Evolutionary conservation across 1,140 invertebrate species (phyloP).

Genomic region (Bombus waltoni): DNA sequence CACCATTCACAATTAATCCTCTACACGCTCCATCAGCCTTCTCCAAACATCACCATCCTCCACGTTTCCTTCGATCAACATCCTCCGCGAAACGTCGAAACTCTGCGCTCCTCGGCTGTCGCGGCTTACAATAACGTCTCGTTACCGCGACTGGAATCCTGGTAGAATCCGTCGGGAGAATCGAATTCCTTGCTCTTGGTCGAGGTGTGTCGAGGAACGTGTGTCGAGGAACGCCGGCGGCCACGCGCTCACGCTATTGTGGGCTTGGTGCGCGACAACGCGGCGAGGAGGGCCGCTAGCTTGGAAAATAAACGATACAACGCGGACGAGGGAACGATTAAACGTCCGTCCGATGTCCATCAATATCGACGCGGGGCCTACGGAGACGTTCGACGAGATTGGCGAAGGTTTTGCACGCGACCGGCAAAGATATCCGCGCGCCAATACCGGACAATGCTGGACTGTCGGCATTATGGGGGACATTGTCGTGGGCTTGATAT

Average conservation of each 20-base stretch:
- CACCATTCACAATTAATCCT: background rate
- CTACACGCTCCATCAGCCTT: too few relatives aligned
- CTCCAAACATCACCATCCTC: background rate
- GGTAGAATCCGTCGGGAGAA: background rate
- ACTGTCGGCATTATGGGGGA: constrained; percentile 72
- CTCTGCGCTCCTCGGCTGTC: background rate
- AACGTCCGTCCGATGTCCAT: constrained; percentile 55
- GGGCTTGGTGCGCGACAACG: constrained; percentile 16
- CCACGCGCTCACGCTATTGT: constrained; percentile 28
- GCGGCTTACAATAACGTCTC: constrained; percentile 38
- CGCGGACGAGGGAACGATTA: constrained; percentile 51
- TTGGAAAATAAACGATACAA: constrained; percentile 46
- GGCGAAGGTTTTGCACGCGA: constrained; percentile 64
- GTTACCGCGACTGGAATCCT: constrained; percentile 11
- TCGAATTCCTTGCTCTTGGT: background rate
- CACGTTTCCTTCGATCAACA: background rate
- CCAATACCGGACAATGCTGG: constrained; percentile 69
- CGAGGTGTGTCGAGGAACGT: background rate
- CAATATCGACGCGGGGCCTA: constrained; percentile 24
- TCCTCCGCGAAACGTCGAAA: background rate
- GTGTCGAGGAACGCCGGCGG: background rate
- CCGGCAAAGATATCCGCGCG: constrained; percentile 59
- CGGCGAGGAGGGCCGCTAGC: background rate
- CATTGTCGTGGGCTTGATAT: constrained; percentile 71
- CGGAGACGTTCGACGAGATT: constrained; percentile 48